Conservation (phyloP, 1,140 invertebrate species). For the Hirudo medicinalis region DNA sequence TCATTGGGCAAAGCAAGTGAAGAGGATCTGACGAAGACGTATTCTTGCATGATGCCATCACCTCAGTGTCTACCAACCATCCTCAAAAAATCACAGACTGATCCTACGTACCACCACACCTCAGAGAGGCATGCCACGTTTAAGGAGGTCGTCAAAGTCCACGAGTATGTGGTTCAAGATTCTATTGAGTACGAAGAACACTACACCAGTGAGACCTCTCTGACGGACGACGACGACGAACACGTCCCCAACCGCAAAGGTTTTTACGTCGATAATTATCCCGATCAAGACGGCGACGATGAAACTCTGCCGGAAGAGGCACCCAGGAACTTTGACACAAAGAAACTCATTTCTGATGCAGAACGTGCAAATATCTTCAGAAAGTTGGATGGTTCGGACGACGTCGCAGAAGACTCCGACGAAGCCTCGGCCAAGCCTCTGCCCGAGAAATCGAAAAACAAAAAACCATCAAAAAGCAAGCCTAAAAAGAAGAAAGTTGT, state of each 20-base stretch:
- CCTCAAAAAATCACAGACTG: conserved; percentile 4
- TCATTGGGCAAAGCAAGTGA: background rate
- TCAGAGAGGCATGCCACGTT: conserved; percentile 5
- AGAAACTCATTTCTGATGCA: too few relatives aligned
- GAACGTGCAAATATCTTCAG: too few relatives aligned
- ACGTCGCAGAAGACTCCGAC: too few relatives aligned
- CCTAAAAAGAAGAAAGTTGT: too few relatives aligned
- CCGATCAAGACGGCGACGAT: too few relatives aligned
- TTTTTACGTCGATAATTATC: conserved; percentile 7
- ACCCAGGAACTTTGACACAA: too few relatives aligned
- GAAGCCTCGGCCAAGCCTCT: too few relatives aligned
- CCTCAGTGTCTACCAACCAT: background rate
- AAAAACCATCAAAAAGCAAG: too few relatives aligned
- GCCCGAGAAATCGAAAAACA: too few relatives aligned
- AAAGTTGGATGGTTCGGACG: too few relatives aligned
- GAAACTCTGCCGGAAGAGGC: too few relatives aligned
- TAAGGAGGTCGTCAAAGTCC: conserved; percentile 3
- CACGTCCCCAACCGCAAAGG: background rate
- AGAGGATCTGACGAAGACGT: background rate
- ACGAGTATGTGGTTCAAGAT: conserved; percentile 7
- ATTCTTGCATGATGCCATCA: background rate
- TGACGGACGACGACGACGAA: conserved; percentile 1
- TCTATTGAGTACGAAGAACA: background rate
- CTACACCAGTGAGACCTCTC: conserved; percentile 6
- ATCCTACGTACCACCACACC: background rate